Conservation (phyloP, 2,797 vertebrate genomes). For the Sandelia bainsii region DNA sequence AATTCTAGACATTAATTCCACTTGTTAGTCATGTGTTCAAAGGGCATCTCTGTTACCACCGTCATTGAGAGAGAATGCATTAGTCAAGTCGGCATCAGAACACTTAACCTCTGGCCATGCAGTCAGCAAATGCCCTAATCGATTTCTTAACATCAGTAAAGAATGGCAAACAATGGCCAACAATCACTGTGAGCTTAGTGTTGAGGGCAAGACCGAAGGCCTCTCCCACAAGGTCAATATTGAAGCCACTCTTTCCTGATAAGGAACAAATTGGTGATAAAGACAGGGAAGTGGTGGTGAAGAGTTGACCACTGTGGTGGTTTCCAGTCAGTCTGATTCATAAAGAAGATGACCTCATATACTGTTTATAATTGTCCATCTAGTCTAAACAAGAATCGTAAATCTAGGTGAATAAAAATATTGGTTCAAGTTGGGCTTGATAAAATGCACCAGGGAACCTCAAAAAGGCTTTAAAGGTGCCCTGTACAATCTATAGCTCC, state of each 20-base stretch:
- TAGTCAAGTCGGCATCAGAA: conserved; percentile 70
- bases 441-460: not conserved
- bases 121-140: conserved; percentile 69
- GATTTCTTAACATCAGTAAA: conserved; percentile 67
- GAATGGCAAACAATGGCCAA: conserved; percentile 71
- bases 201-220: conserved; percentile 51
- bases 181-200: conserved; percentile 45
- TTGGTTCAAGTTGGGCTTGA: not conserved
- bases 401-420: not conserved
- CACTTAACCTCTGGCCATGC: conserved; percentile 77
- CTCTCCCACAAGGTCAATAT: conserved; percentile 81
- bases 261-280: conserved; percentile 67
- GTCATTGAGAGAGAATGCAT: conserved; percentile 67
- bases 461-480: conserved; percentile 19
- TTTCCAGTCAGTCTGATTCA: conserved; percentile 53
- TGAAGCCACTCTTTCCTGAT: conserved; percentile 69
- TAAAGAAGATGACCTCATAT: conserved; percentile 53
- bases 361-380: conserved; percentile 33
- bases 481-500: conserved; percentile 35
- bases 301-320: conserved; percentile 40
- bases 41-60: conserved; percentile 65
- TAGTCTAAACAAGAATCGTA: conserved; percentile 9
- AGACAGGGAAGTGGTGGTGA: conserved; percentile 42
- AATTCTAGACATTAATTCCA: conserved; percentile 32
- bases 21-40: conserved; percentile 66